Base-by-base conservation (phyloP, 2,888 invertebrate genomes). In the Drosophila algonquin region DNA sequence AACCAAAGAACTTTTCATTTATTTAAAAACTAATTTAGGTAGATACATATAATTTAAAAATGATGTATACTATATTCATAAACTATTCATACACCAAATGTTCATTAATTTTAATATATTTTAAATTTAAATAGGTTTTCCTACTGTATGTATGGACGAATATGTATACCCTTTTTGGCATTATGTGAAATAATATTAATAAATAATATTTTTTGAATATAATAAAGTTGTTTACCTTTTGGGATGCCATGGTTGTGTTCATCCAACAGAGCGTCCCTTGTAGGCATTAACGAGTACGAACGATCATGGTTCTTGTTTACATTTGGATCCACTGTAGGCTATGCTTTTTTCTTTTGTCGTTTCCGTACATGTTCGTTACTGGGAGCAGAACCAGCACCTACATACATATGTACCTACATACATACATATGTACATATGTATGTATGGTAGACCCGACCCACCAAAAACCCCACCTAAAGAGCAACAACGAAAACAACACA, bases 341-440 rank as follows among this genome's bases (percentile, higher is more conserved):
- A 54, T 71, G 55, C 68, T 69, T 52, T 55, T 73, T 61, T 27
- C 64, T 50, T 68, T 61, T 76, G 71, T 54, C 44, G 40, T 44
- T 44, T 21, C 44, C 44, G 44, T 21, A 16, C 32, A 30, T 21
- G 47, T 57, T 57, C 47, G 57, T 57, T 48, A 57, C 57, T 48
- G 57, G 47, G 57, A 48, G 57, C 48, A 57, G 47, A 53, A 44
- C 2, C 27, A 12, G 16, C 75, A 72, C 77, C 75, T 63, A 71
- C 71, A 78, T 74, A 77, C 77, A 64, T 65, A 60, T 48, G 56
- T 51, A 61, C 21, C 1, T 21, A 21, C 3, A 2, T 18, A 18
- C 18, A 18, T 18, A 18, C 18, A 18, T 18, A 18, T 46, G 54
- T 63, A 64, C 48, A 32, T 62, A 50, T 27, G 32, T 32, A 32